Base-by-base conservation (phyloP, 2,888 invertebrate genomes). In the Dione vanillae region DNA sequence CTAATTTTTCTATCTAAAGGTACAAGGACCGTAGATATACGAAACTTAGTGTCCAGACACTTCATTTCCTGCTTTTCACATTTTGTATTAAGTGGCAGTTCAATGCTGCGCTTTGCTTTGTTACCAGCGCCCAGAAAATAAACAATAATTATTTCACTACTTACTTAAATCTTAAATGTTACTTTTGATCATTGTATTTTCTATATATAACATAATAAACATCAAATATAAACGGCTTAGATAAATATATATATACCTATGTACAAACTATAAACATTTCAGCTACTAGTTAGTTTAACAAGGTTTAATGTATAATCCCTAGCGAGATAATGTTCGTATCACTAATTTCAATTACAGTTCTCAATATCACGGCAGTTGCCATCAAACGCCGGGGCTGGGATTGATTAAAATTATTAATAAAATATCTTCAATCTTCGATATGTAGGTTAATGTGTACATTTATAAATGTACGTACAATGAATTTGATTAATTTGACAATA, bases 341-440 rank as follows among this genome's bases (percentile, higher is more conserved):
- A 64, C 16, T 64, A 64, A 64, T 64, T 64, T 64, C 49, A 64
- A 64, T 64, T 64, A 64, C 37, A 47, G 37, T 16, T 49, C 49
- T 37, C 64, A 37, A 64, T 37, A 49, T 64, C 49, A 49, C 37
- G 37, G 40, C 37, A 47, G 27, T 35, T 12, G 16, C 12, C 8
- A 37, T 49, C 12, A 40, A 64, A 49, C 16, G 16, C 19, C 19
- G 19, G 49, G 19, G 11, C 19, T 37, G 19, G 49, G 19, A 64
- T 49, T 61, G 45, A 43, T 45, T 61, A 61, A 61, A 45, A 2
- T 27, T 45, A 61, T 45, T 45, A 61, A 45, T 61, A 61, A 61
- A 61, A 16, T 61, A 61, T 27, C 27, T 61, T 35, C n/a, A 11
- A 61, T 61, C 10, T 45, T 45, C n/a, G 7, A 56, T 37, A 54